phyloP scores from a whole-genome alignment of 2,113 vertebrate species.

The Rhodinocichla rosea region DNA sequence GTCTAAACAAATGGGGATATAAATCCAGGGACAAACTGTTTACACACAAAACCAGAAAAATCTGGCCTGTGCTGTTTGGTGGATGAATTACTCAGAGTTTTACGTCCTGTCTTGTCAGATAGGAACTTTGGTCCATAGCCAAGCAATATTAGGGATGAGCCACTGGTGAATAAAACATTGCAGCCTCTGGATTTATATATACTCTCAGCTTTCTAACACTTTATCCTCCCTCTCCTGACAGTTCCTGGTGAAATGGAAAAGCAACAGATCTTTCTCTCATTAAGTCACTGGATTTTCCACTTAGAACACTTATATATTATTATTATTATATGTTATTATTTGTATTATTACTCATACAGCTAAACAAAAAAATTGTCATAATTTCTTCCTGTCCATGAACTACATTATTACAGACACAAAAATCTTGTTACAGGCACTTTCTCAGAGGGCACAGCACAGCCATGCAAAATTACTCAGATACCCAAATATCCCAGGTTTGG shows the following conservation, averaged over 20 bases:
- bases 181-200: not conserved
- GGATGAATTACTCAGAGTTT: not conserved
- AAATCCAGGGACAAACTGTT: not conserved
- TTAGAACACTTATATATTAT: not conserved
- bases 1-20: not conserved
- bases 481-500: not conserved
- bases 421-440: not conserved
- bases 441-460: not conserved
- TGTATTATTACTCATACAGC: not conserved
- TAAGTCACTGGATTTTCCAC: not conserved
- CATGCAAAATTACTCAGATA: not conserved
- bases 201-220: not conserved
- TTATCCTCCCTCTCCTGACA: not conserved
- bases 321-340: not conserved
- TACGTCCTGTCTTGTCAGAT: conserved; percentile 15
- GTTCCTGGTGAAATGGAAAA: not conserved
- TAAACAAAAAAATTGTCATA: not conserved
- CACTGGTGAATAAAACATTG: conserved; percentile 14
- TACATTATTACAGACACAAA: not conserved
- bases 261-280: not conserved
- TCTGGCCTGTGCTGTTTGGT: not conserved
- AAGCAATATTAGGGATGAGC: conserved; percentile 5
- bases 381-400: not conserved
- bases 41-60: not conserved
- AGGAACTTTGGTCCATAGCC: not conserved